Evolutionary conservation across 2,888 invertebrate genomes (phyloP).

Genomic region (Pyrochroa serraticornis): DNA sequence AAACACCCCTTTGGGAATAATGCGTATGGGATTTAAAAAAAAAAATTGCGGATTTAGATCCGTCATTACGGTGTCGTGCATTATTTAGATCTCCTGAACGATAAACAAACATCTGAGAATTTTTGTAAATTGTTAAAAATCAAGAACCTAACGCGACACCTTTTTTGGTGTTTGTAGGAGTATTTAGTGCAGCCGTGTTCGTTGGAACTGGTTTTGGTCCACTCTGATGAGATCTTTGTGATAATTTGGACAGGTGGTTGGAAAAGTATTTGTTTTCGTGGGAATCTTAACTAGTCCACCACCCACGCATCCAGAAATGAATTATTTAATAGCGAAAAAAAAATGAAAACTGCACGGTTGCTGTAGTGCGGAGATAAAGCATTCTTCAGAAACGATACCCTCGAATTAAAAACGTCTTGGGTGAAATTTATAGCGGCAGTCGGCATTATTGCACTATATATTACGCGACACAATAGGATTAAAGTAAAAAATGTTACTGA

Average conservation of each 20-base stretch:
- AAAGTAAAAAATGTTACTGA: constrained; percentile 47
- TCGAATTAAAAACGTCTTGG: constrained; percentile 49
- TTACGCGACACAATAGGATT: constrained; percentile 55
- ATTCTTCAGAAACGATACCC: constrained; percentile 2
- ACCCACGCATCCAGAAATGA: constrained; percentile 15
- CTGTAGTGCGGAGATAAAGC: constrained; percentile 12
- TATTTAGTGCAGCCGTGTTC: background rate
- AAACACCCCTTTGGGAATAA: constrained; percentile 49
- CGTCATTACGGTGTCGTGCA: constrained; percentile 12
- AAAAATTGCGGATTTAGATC: too few species aligned
- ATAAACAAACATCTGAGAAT: background rate
- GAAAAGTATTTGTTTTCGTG: background rate
- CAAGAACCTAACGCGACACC: background rate
- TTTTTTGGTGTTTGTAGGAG: background rate
- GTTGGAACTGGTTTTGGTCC: background rate
- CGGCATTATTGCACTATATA: constrained; percentile 54
- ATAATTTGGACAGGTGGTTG: background rate
- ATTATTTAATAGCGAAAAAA: constrained; percentile 18
- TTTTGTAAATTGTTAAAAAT: constrained; percentile 2
- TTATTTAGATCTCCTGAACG: constrained; percentile 11
- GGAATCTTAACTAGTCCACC: constrained; percentile 7
- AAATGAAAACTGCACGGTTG: constrained; percentile 3
- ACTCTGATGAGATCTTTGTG: background rate
- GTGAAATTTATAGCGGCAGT: constrained; percentile 51
- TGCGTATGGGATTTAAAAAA: constrained; percentile 7